Evolutionary conservation across 2,113 vertebrate species (phyloP).

Genomic region (Silurus glanis): DNA sequence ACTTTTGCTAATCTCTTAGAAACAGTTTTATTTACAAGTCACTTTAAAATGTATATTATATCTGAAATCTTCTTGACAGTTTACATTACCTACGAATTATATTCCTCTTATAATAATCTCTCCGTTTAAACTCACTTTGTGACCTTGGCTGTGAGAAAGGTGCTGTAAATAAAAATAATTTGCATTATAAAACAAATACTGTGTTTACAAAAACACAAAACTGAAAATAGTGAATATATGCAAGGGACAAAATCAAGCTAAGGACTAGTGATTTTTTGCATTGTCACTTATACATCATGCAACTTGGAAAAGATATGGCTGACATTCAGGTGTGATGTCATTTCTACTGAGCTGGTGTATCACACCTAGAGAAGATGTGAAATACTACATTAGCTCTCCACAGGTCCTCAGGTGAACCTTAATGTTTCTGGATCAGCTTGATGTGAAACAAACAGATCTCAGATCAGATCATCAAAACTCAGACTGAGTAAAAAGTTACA

Average conservation of each 20-base stretch:
- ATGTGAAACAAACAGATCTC: background rate
- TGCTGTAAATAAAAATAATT: background rate
- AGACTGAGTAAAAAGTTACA: background rate
- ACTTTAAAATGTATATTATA: background rate
- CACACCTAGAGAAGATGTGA: background rate
- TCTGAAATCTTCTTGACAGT: background rate
- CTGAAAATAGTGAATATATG: background rate
- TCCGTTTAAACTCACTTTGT: background rate
- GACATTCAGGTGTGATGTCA: background rate
- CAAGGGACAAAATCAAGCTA: background rate
- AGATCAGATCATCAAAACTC: background rate
- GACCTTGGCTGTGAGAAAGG: background rate
- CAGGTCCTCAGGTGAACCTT: background rate
- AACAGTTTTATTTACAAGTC: background rate
- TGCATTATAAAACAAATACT: background rate
- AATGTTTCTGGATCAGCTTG: background rate
- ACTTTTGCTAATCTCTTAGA: background rate
- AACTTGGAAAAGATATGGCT: background rate
- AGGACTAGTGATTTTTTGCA: background rate
- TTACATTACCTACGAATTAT: background rate
- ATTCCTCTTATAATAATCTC: background rate
- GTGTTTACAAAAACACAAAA: background rate
- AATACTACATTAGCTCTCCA: constrained; percentile 5
- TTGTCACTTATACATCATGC: background rate
- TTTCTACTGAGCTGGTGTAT: background rate